Evolutionary conservation across 2,888 invertebrate species (phyloP).

Genomic region (Orthosia cruda): DNA sequence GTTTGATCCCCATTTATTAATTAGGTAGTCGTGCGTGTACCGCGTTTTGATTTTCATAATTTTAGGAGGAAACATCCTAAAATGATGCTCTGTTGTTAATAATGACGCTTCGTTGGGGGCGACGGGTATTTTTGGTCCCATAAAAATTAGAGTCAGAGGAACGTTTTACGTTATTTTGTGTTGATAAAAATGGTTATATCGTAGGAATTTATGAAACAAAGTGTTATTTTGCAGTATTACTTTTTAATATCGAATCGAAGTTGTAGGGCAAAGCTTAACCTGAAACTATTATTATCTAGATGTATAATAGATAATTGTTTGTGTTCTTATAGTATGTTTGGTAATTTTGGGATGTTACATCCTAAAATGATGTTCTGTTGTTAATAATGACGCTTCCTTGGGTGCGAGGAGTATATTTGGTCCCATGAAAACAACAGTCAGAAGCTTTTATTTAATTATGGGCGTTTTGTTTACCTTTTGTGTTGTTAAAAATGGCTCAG

Average conservation of each 20-base stretch:
- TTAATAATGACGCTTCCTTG: neutral
- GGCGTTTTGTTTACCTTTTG: neutral
- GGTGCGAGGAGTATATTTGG: neutral
- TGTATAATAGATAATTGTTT: too few species aligned
- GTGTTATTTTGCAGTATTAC: too few species aligned
- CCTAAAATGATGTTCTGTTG: neutral
- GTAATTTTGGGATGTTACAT: constrained; percentile 25
- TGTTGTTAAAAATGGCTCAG: neutral
- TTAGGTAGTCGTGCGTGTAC: constrained; percentile 57
- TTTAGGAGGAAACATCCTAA: constrained; percentile 11
- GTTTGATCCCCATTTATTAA: constrained; percentile 67
- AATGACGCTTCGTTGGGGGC: neutral
- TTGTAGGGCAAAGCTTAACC: too few species aligned
- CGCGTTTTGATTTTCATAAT: constrained; percentile 45
- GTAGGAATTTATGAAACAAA: too few species aligned
- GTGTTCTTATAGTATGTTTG: too few species aligned
- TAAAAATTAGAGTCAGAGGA: neutral
- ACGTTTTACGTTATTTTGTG: too few species aligned
- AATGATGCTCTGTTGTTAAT: neutral
- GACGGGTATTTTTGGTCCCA: neutral
- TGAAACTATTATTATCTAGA: too few species aligned
- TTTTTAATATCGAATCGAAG: too few species aligned
- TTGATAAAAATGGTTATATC: too few species aligned
- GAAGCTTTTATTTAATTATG: constrained; percentile 1
- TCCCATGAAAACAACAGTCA: neutral